Base-by-base conservation (phyloP, 2,888 invertebrate genomes). In the Ichneumon xanthorius region DNA sequence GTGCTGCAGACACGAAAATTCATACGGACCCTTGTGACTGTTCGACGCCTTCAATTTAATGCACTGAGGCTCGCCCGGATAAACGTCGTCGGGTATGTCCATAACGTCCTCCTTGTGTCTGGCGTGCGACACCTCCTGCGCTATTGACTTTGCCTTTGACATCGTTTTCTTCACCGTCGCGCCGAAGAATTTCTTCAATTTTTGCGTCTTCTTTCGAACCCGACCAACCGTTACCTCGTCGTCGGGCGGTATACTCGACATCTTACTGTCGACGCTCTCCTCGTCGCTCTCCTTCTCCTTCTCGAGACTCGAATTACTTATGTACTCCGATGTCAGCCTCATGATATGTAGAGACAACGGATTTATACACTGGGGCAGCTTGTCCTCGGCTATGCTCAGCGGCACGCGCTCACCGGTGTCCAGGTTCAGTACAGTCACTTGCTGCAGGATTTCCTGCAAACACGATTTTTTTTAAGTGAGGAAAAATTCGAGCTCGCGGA, bases 1-100 rank as follows among this genome's bases (percentile, higher is more conserved):
- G 89, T 98, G 97, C 92, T 98, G 96, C 33, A 99, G 95, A 72
- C 98, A 98, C 85, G 96, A 96, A 94, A 99, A 99, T 94, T 99
- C 99, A 92, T 98, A 98, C 0, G 99, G 99, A 0, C 99, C 99
- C 93, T 99, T 99, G 94, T 99, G 99, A 82, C 98, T 98, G 92
- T 98, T 98, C 0, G 98, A 98, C 0, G 99, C 99, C 94, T 99
- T 98, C 78, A 99, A 95, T 95, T 99, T 97, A 88, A 97, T 97
- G 92, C 96, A 96, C 88, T 94, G 94, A 48, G 96, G 96, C 88
- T 97, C 97, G 0, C 96, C 96, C 0, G 96, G 96, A 93, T 97
- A 95, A 79, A 97, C 97, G 86, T 97, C 97, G 92, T 98, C 98
- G 0, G 96, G 96, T 67, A 98, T 97, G 90, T 98, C 98, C 70